A percentile compares a stretch with the other conserved stretches of the same genome.
Conservation (phyloP, 1,140 invertebrate genomes). For the Popillia japonica region DNA sequence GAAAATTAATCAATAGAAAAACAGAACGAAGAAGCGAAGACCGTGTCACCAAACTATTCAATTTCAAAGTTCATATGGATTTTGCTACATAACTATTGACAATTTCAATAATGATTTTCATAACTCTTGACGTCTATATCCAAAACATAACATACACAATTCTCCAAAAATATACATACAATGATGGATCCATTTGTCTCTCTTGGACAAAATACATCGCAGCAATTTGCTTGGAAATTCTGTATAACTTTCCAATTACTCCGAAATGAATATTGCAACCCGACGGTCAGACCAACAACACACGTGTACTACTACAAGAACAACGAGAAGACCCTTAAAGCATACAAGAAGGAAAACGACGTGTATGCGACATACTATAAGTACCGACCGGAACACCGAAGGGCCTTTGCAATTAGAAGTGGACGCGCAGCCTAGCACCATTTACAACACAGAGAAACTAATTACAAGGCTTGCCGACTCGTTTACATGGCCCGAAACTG, state of each 20-base stretch:
- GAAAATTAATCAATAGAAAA: too few relatives aligned
- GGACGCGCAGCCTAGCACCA: constrained; percentile 4
- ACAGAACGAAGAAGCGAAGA: too few relatives aligned
- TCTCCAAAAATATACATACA: too few relatives aligned
- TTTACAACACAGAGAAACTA: constrained; percentile 12
- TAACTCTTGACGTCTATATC: too few relatives aligned
- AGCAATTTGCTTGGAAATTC: not conserved
- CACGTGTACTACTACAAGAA: not conserved
- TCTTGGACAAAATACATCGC: not conserved
- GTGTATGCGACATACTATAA: not conserved
- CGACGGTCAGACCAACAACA: constrained; percentile 4
- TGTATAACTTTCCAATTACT: constrained; percentile 3
- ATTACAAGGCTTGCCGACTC: constrained; percentile 24
- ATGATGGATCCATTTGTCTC: too few relatives aligned
- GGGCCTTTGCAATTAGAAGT: constrained; percentile 21
- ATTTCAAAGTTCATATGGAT: too few relatives aligned
- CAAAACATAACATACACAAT: too few relatives aligned
- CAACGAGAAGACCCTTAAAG: not conserved
- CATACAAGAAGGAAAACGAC: not conserved
- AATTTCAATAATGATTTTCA: too few relatives aligned
- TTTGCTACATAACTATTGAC: too few relatives aligned
- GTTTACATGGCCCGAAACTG: constrained; percentile 25
- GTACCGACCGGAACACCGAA: not conserved
- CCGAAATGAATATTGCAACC: not conserved
- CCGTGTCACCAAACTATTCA: too few relatives aligned